phyloP scores from a whole-genome alignment of 92 coral and sea anemone genomes.

The Palythoa grandiflora region DNA sequence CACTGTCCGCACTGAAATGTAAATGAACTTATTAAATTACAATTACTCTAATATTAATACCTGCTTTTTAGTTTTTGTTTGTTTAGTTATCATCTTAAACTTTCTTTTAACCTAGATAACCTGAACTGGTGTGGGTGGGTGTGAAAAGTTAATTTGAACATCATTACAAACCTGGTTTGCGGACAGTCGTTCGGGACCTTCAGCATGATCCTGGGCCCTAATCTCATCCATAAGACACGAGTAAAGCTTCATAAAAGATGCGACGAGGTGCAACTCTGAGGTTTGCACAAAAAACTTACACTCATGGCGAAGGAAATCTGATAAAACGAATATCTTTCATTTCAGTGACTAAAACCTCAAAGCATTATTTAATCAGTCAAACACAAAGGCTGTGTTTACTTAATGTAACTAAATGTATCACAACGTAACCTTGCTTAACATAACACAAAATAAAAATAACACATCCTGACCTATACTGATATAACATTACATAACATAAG shows the following conservation, averaged over 20 bases:
- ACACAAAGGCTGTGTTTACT: neutral
- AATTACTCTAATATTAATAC: too few species aligned
- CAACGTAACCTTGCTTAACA: neutral
- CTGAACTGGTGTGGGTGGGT: neutral
- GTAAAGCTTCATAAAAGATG: conserved; percentile 92
- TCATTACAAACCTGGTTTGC: conserved; percentile 75
- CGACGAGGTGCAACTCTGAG: conserved; percentile 89
- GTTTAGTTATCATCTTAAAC: too few species aligned
- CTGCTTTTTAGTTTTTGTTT: neutral
- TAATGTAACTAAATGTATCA: neutral
- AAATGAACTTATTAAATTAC: too few species aligned
- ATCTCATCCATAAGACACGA: conserved; percentile 95
- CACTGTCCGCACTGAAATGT: too few species aligned
- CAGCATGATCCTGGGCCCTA: conserved; percentile 94
- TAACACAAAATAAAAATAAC: neutral
- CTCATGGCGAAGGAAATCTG: conserved; percentile 95
- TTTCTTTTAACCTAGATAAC: too few species aligned
- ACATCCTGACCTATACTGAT: too few species aligned
- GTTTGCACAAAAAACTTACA: conserved; percentile 95
- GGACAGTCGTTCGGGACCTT: conserved; percentile 95
- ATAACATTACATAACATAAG: neutral
- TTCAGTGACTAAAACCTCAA: neutral
- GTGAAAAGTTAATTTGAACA: neutral
- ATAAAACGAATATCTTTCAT: neutral
- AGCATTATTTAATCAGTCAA: neutral